Conservation (phyloP, 2,888 invertebrate genomes). For the Morpho helenor region DNA sequence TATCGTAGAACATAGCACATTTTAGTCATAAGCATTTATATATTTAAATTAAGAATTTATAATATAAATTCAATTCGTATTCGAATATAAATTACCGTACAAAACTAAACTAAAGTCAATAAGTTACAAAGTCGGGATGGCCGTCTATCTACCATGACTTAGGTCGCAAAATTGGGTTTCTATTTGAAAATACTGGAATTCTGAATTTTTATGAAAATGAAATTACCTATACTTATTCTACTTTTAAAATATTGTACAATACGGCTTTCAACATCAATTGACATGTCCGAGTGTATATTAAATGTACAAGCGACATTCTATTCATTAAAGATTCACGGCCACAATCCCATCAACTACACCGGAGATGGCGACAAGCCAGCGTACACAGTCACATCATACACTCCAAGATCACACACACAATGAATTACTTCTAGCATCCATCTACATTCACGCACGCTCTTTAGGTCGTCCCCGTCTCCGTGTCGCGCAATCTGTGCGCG, state of each 20-base stretch:
- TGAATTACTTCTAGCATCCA: constrained; percentile 53
- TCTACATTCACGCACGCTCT: constrained; percentile 67
- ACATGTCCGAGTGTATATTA: constrained; percentile 70
- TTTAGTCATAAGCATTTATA: constrained; percentile 57
- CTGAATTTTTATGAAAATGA: constrained; percentile 70
- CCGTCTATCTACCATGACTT: constrained; percentile 78
- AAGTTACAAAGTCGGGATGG: constrained; percentile 79
- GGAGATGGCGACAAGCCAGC: constrained; percentile 77
- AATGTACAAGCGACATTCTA: constrained; percentile 73
- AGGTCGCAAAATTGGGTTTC: constrained; percentile 78
- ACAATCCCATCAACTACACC: constrained; percentile 63
- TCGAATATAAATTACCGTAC: constrained; percentile 69
- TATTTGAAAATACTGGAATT: constrained; percentile 76
- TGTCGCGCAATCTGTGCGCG: constrained; percentile 51
- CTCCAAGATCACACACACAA: constrained; percentile 32
- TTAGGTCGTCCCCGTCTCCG: constrained; percentile 73
- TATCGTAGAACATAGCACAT: constrained; percentile 52
- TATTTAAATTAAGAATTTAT: constrained; percentile 64
- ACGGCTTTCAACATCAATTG: constrained; percentile 58
- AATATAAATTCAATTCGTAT: constrained; percentile 65
- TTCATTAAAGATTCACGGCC: constrained; percentile 70
- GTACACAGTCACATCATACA: constrained; percentile 50
- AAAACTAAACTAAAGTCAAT: constrained; percentile 63
- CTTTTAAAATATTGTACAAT: constrained; percentile 75
- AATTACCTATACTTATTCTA: constrained; percentile 64